Conservation (phyloP, 2,113 vertebrate genomes). For the Osmerus mordax region DNA sequence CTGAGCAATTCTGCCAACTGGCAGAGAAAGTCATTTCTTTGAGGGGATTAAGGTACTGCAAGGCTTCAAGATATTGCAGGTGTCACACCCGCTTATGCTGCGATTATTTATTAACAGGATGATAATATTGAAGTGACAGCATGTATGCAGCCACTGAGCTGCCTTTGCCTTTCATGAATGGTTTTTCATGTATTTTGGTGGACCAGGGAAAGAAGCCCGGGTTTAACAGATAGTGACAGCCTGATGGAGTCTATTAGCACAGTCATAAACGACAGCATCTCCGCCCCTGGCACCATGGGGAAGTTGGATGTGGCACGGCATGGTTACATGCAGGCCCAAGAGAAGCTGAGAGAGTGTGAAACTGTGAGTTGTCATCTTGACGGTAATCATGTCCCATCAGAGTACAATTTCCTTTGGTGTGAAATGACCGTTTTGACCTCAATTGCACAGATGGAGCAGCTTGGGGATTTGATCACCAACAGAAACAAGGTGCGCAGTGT, state of each 20-base stretch:
- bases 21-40: conserved; percentile 60
- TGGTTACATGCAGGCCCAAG: conserved; percentile 64
- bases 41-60: conserved; percentile 62
- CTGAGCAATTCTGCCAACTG: conserved; percentile 59
- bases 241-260: conserved; percentile 66
- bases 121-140: neutral
- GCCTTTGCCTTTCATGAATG: neutral
- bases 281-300: conserved; percentile 56
- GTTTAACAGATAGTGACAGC: conserved; percentile 52
- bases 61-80: neutral
- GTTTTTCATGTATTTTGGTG: neutral
- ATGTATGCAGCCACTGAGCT: neutral
- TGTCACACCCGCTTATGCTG: neutral
- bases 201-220: conserved; percentile 46
- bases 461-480: conserved; percentile 54
- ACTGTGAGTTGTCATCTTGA: conserved; percentile 45
- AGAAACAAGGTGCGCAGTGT: conserved; percentile 66
- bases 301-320: conserved; percentile 63
- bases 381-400: neutral
- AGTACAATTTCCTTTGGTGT: neutral
- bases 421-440: conserved; percentile 6
- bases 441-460: conserved; percentile 53
- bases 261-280: conserved; percentile 55
- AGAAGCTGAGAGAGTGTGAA: conserved; percentile 63
- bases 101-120: neutral